These are phyloP conservation scores for Pseudomyrmex pallidus DNA, from an alignment of 1,140 invertebrate genomes.

Conservation along the genomic window DNA sequence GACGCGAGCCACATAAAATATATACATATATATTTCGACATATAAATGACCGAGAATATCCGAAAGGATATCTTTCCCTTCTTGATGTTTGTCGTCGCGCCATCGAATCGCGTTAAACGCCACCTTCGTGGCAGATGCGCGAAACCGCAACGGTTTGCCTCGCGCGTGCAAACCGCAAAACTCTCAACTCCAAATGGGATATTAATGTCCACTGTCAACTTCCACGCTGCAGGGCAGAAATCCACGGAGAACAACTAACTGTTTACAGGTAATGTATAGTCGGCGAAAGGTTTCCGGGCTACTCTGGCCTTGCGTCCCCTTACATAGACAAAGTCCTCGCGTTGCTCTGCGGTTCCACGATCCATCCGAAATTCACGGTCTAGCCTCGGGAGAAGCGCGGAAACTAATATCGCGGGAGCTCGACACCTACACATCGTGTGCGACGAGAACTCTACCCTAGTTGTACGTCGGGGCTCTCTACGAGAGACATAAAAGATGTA, in stretches of 20 bases:
- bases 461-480: neutral
- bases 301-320: conserved; percentile 17
- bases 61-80: neutral
- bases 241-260: conserved; percentile 67
- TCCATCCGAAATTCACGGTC: conserved; percentile 58
- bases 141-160: conserved; percentile 47
- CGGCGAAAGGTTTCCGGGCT: conserved; percentile 53
- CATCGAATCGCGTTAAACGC: conserved; percentile 61
- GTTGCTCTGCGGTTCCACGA: conserved; percentile 56
- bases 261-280: conserved; percentile 64
- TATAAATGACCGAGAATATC: conserved; percentile 14
- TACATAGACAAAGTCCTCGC: conserved; percentile 47
- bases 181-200: conserved; percentile 82
- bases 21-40: neutral
- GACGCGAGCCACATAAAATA: neutral
- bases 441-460: conserved; percentile 26
- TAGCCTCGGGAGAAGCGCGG: conserved; percentile 21
- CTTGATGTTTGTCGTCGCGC: conserved; percentile 37
- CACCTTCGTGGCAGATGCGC: conserved; percentile 36
- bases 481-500: conserved; percentile 43
- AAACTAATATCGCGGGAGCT: conserved; percentile 51
- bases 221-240: conserved; percentile 55
- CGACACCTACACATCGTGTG: neutral
- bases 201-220: conserved; percentile 78
- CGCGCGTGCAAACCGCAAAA: conserved; percentile 73